These are phyloP conservation scores for Oscarella lobularis DNA, from an alignment of 37 sponge, comb jelly and placozoan genomes.

Conservation along the genomic window DNA sequence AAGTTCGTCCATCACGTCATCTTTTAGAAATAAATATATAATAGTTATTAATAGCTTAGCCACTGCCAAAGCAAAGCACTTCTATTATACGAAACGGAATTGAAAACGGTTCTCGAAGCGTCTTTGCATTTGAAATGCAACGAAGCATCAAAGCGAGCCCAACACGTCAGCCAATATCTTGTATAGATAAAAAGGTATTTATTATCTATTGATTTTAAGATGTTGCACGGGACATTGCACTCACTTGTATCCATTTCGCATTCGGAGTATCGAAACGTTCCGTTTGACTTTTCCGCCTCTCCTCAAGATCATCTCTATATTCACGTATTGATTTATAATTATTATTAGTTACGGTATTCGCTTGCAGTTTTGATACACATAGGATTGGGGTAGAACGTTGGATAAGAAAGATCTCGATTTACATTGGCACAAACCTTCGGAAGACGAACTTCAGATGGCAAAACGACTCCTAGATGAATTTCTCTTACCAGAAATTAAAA, in stretches of 20 bases:
- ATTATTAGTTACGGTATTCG: background rate
- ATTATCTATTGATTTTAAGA: no score
- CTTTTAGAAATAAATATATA: no score
- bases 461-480: conserved; percentile 43
- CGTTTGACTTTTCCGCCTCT: conserved; percentile 7
- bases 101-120: background rate
- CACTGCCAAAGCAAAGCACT: background rate
- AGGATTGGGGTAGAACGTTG: conserved; percentile 56
- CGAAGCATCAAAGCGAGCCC: background rate
- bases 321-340: conserved; percentile 15
- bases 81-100: background rate
- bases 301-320: conserved; percentile 54
- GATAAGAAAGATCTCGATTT: conserved; percentile 23
- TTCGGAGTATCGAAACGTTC: conserved; percentile 21
- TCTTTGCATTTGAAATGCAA: background rate
- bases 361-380: background rate
- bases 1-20: no score
- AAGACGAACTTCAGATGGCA: conserved; percentile 31
- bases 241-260: conserved; percentile 29
- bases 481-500: conserved; percentile 45
- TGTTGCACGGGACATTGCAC: conserved; percentile 22
- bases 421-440: conserved; percentile 54
- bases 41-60: background rate
- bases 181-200: background rate
- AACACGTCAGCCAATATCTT: background rate